Evolutionary conservation across 2,888 invertebrate genomes (phyloP).

Genomic region (Metacarcinus magister): DNA sequence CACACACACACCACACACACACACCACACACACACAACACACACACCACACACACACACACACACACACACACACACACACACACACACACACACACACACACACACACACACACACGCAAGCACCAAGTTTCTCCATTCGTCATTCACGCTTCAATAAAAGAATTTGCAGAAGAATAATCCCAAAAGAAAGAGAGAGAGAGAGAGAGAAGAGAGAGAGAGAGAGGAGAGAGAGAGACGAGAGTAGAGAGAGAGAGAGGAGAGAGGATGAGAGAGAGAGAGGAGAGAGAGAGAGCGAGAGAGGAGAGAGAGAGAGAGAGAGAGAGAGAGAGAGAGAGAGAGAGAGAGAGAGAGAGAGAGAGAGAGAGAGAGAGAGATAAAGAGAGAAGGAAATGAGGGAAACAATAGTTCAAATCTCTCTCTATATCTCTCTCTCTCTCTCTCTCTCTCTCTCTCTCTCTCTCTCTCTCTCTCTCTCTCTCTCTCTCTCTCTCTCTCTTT

Average conservation of each 20-base stretch:
- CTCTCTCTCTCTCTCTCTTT: conserved; percentile 32
- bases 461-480: conserved; percentile 63
- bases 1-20: no score
- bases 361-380: no score
- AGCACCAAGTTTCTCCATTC: not conserved
- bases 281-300: no score
- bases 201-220: not conserved
- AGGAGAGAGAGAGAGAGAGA: not conserved
- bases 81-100: not conserved
- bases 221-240: not conserved
- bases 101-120: conserved; percentile 20
- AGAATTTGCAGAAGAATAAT: not conserved
- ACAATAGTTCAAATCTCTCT: not conserved
- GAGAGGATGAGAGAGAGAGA: not conserved
- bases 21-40: no score
- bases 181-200: not conserved
- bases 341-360: not conserved
- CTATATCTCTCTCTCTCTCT: conserved; percentile 7
- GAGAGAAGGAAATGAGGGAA: not conserved
- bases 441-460: conserved; percentile 34
- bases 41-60: conserved; percentile 5
- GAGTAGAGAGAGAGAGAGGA: not conserved
- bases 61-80: conserved; percentile 53
- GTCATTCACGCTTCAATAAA: not conserved
- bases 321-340: no score